Percentiles rank a stretch among this genome's conserved stretches.
phyloP scores from a whole-genome alignment of 1,140 invertebrate genomes.

The Drosophila oshimai region DNA sequence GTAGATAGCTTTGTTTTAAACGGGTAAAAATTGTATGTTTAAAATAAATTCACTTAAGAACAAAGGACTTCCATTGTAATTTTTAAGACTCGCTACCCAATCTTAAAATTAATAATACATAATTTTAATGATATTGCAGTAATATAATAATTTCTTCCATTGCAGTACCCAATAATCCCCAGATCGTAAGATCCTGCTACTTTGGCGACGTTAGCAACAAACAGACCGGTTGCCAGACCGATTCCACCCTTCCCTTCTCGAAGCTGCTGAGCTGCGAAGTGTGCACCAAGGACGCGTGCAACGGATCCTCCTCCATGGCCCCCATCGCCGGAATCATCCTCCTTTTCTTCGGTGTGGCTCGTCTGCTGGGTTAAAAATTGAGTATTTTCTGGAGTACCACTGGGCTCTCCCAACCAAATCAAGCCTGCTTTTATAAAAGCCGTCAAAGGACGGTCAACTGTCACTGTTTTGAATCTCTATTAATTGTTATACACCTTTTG shows the following conservation, averaged over 20 bases:
- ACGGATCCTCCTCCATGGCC: constrained; percentile 52
- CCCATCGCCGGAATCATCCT: constrained; percentile 63
- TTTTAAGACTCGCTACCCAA: no score
- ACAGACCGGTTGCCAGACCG: constrained; percentile 47
- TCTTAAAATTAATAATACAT: background rate
- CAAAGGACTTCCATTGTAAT: no score
- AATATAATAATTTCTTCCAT: background rate
- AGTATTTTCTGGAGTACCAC: no score
- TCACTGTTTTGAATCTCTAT: constrained; percentile 12
- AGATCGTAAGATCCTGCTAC: constrained; percentile 67
- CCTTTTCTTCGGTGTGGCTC: constrained; percentile 67
- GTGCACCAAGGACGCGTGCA: constrained; percentile 70
- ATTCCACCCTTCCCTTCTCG: constrained; percentile 45
- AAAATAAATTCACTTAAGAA: no score
- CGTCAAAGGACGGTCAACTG: no score
- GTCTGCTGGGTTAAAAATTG: constrained; percentile 56
- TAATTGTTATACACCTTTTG: constrained; percentile 15
- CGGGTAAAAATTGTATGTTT: no score
- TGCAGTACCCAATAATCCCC: constrained; percentile 43
- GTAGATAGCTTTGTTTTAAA: no score
- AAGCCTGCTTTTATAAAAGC: background rate
- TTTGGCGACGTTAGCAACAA: constrained; percentile 63
- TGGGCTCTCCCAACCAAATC: background rate
- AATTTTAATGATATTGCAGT: no score
- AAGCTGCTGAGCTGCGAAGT: constrained; percentile 72